Base-by-base conservation (phyloP, 2,113 vertebrate genomes). In the Acanthochromis polyacanthus region DNA sequence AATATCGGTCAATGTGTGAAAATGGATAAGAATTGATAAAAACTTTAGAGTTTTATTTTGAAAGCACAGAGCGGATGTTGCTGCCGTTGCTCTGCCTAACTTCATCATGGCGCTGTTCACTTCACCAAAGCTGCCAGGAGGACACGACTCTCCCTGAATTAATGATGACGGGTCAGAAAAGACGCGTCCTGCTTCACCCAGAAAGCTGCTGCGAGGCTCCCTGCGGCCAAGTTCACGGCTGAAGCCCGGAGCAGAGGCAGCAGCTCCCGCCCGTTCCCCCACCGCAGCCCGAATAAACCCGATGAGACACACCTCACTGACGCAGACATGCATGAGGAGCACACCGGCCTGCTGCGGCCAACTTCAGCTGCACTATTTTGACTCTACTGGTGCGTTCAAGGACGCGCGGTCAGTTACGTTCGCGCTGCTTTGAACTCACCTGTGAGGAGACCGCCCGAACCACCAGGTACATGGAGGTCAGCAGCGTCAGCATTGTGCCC, bases 401-500 rank as follows among this genome's bases (percentile, higher is more conserved):
- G 78, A 82, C 78, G 15, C 32, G 0, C 38, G n/a, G n/a, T 71
- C 60, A 72, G 46, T 46, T 61, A 32, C 69, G 74, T 22, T 32
- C 62, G 16, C 63, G 11, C 53, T 30, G 55, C 61, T 62, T 67
- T 69, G 4, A 69, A 78, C 93, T 95, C 91, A 95, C 95, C 94
- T 87, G 90, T 36, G 92, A 81, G 55, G 88, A 91, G 19, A 90
- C 77, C 40, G 94, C 83, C 81, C 90, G 89, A 48, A 92, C 90
- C 91, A 95, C 88, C 88, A 95, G 71, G 36, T 95, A 95, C 94
- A 95, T 94, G 57, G 93, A 93, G 2, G 95, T 91, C 79, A 95
- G 71, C 71, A 95, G 51, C 19, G 94, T 95, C 85, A 95, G 57
- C 95, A 95, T 95, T 55, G 72, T 87, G 15, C 62, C 56, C 28